Percentiles rank a stretch among this genome's conserved stretches.
Conservation (phyloP, 2,888 invertebrate species). For the Lampropteryx suffumata region DNA sequence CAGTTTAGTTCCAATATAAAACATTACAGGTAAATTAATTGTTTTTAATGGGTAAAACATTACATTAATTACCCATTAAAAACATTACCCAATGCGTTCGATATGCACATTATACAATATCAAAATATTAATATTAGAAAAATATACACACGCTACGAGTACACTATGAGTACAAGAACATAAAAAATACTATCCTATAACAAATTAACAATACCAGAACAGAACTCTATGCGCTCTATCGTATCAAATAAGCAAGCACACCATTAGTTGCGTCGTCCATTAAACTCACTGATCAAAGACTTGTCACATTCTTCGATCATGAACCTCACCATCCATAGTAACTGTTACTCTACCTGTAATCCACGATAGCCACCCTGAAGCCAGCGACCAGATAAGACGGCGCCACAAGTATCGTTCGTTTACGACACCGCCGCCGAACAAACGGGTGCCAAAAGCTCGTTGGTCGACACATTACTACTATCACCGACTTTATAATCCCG, state of each 20-base stretch:
- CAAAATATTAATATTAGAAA: too few relatives aligned
- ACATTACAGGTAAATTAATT: too few relatives aligned
- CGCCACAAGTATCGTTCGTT: conserved; percentile 61
- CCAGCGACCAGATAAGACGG: conserved; percentile 52
- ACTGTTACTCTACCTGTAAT: conserved; percentile 5
- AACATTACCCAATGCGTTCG: too few relatives aligned
- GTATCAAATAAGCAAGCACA: not conserved
- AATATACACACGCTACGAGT: too few relatives aligned
- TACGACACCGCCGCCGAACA: conserved; percentile 50
- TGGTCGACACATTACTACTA: conserved; percentile 70
- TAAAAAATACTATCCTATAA: too few relatives aligned
- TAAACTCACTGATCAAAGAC: conserved; percentile 12
- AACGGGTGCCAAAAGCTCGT: conserved; percentile 80
- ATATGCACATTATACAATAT: too few relatives aligned
- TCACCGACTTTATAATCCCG: conserved; percentile 69
- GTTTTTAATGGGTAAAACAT: too few relatives aligned
- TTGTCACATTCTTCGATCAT: conserved; percentile 12
- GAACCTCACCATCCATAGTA: not conserved
- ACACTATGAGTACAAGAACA: too few relatives aligned
- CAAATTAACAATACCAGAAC: too few relatives aligned
- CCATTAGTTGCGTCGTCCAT: not conserved
- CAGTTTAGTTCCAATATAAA: too few relatives aligned
- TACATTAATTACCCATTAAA: too few relatives aligned
- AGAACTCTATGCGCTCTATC: not conserved
- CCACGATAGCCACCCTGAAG: conserved; percentile 26